phyloP scores from a whole-genome alignment of 2,113 vertebrate genomes.

The Myotis lucifugus region DNA sequence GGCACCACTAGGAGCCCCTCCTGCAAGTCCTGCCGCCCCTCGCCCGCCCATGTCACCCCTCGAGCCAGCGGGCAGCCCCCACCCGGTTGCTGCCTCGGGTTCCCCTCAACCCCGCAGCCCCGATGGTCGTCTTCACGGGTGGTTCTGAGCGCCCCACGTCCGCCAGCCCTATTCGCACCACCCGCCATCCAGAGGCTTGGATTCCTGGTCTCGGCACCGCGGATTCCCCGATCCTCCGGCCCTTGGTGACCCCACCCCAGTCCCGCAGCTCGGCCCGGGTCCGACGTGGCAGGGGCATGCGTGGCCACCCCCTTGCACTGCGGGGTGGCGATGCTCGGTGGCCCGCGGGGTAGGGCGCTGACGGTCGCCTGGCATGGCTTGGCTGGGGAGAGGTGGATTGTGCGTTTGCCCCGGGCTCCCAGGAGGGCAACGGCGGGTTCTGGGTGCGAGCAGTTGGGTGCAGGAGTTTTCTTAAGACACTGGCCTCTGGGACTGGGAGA shows the following conservation, averaged over 20 bases:
- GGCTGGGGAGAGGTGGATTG: background rate
- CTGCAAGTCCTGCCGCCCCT: background rate
- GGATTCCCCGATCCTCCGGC: background rate
- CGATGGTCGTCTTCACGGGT: background rate
- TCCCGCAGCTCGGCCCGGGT: background rate
- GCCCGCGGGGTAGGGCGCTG: background rate
- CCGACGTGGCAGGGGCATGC: constrained; percentile 49
- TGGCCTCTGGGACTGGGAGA: background rate
- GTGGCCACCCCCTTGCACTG: background rate
- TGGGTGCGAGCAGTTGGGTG: background rate
- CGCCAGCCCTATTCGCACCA: background rate
- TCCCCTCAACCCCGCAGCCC: background rate
- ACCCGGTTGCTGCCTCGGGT: background rate
- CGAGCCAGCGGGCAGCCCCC: background rate
- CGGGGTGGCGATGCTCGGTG: background rate
- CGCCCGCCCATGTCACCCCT: background rate
- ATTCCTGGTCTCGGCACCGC: background rate
- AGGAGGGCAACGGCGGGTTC: background rate
- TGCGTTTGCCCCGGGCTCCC: background rate
- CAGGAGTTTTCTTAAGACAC: background rate
- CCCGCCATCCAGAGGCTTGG: background rate
- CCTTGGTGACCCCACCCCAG: background rate
- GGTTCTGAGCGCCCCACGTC: background rate
- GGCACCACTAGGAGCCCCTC: background rate
- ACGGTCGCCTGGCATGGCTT: background rate